Base-by-base conservation (phyloP, 2,113 vertebrate species). In the Prunella fulvescens region DNA sequence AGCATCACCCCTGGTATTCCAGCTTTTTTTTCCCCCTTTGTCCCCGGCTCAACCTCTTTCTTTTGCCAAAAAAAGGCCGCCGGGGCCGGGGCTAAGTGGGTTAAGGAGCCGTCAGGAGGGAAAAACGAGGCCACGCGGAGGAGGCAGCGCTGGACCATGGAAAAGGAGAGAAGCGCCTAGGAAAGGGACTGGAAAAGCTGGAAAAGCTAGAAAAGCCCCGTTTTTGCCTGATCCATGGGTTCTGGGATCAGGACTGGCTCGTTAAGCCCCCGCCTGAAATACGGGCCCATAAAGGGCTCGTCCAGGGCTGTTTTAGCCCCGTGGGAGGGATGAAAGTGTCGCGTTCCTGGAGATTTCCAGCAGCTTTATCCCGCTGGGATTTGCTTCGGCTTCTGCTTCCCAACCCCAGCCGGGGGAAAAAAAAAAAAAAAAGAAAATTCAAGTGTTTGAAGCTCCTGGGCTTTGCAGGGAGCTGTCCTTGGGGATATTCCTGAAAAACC, bases 21-120 rank as follows among this genome's bases (percentile, higher is more conserved):
- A 23, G 44, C 15, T 47, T 37, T 69, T 48, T 48, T 60, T 8
- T 10, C 16, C 16, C 20, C 29, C 25, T 73, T 31, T 56, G 7
- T 35, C 80, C 84, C 31, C 40, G 57, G 61, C 82, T 92, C 82
- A 3, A 2, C 39, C 62, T 78, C 42, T 45, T 22, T 23, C 24
- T 16, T 51, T 33, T 88, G 79, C 71, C 67, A 23, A 56, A 47
- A 54, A 60, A 58, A 81, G 20, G 20, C 66, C 26, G 24, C 82
- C 28, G 24, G 10, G 54, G 50, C 71, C 60, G 62, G 62, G 83
- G 90, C 81, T 87, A 91, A 96, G 85, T 79, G 92, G 89, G 86
- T 92, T 92, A 93, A 83, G 95, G 86, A 95, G 51, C 4, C 6
- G 4, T 45, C 70, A 37, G 31, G 86, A 70, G 23, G 64, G 14